Conservation (phyloP, 2,113 vertebrate species). For the Blennius ocellaris region DNA sequence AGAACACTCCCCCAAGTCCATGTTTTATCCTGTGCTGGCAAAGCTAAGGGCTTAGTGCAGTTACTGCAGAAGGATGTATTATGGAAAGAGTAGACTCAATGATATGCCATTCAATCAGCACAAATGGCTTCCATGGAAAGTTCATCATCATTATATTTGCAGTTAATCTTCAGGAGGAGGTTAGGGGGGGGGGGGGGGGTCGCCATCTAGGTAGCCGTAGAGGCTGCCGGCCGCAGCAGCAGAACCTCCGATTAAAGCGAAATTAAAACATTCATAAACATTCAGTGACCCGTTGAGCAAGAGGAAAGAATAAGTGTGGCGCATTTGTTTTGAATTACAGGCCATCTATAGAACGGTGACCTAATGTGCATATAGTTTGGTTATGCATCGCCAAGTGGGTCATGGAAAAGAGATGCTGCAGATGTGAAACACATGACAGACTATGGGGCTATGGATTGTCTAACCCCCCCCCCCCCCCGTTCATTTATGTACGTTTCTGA, state of each 20-base stretch:
- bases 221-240: slow-evolving; percentile 31
- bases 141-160: slow-evolving; percentile 73
- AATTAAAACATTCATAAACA: slow-evolving; percentile 64
- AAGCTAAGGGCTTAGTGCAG: slow-evolving; percentile 17
- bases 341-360: slow-evolving; percentile 57
- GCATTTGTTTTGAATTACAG: slow-evolving; percentile 71
- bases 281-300: slow-evolving; percentile 38
- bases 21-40: slow-evolving; percentile 32
- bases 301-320: slow-evolving; percentile 18
- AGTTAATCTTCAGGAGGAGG: slow-evolving; percentile 48
- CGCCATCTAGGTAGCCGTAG: slow-evolving; percentile 48
- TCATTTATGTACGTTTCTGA: slow-evolving; percentile 13
- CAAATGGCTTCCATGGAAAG: slow-evolving; percentile 70
- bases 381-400: slow-evolving; percentile 50
- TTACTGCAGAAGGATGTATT: slow-evolving; percentile 16
- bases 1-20: slow-evolving; percentile 10
- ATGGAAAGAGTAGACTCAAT: slow-evolving; percentile 47
- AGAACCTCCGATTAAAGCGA: slow-evolving; percentile 47
- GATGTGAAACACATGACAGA: slow-evolving; percentile 40
- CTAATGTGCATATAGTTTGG: slow-evolving; percentile 47
- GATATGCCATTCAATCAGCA: slow-evolving; percentile 51
- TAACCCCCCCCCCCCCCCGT: neutral
- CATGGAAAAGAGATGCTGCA: slow-evolving; percentile 47
- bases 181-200: slow-evolving; percentile 62
- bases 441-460: slow-evolving; percentile 1